Percentiles rank a stretch among this genome's conserved stretches.
These are phyloP conservation scores for Orius laevigatus DNA, from an alignment of 1,140 invertebrate genomes.

Conservation along the genomic window DNA sequence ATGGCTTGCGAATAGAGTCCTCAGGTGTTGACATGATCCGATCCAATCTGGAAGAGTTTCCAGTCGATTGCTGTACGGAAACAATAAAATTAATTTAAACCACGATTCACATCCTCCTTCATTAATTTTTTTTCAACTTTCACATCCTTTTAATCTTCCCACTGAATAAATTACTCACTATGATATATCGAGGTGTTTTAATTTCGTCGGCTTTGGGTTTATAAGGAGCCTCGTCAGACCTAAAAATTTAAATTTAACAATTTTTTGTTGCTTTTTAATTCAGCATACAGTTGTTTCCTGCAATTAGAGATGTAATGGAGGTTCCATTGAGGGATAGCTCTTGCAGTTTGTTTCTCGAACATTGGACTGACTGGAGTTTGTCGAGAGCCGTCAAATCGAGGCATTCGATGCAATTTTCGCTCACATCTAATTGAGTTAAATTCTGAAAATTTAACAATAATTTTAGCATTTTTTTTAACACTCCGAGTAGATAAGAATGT, in stretches of 20 bases:
- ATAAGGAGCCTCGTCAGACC: slow-evolving; percentile 46
- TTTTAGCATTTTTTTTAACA: slow-evolving; percentile 4
- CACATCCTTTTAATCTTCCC: neutral
- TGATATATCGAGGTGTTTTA: slow-evolving; percentile 58
- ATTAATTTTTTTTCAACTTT: slow-evolving; percentile 2
- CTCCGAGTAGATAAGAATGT: neutral
- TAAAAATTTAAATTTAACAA: slow-evolving; percentile 28
- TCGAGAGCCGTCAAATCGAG: slow-evolving; percentile 52
- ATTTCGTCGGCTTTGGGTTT: slow-evolving; percentile 42
- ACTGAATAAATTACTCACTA: slow-evolving; percentile 32
- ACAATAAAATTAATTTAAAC: neutral
- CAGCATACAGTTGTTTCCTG: slow-evolving; percentile 55
- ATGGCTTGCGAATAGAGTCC: slow-evolving; percentile 54
- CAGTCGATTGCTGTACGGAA: slow-evolving; percentile 42
- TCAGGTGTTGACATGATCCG: slow-evolving; percentile 51
- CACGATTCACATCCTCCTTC: neutral
- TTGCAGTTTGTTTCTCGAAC: slow-evolving; percentile 49
- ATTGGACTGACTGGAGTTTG: slow-evolving; percentile 49
- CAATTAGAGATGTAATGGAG: slow-evolving; percentile 46
- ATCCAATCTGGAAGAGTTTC: slow-evolving; percentile 60
- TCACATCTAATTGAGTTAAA: slow-evolving; percentile 56
- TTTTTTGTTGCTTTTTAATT: neutral
- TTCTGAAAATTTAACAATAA: slow-evolving; percentile 31
- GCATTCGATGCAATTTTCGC: slow-evolving; percentile 58
- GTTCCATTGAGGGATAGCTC: slow-evolving; percentile 50